Evolutionary conservation across 2,888 invertebrate genomes (phyloP).

Genomic region (Elegia similella): DNA sequence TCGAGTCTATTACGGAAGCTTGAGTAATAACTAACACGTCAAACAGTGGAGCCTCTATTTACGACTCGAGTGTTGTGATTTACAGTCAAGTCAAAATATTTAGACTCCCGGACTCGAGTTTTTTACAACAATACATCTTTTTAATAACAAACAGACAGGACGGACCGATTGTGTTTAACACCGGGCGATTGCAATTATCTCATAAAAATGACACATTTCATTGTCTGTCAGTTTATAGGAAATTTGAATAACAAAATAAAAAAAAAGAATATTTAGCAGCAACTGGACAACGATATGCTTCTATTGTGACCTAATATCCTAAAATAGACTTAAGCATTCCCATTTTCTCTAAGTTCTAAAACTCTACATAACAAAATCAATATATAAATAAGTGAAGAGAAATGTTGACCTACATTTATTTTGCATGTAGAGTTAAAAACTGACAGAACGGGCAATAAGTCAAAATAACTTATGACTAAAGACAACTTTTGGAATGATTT

Average conservation of each 20-base stretch:
- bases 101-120: too few species aligned
- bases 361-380: background rate
- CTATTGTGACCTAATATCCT: background rate
- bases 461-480: constrained; percentile 30
- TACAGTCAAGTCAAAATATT: too few species aligned
- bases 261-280: background rate
- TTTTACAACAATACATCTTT: too few species aligned
- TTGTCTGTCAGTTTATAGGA: too few species aligned
- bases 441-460: background rate
- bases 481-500: constrained; percentile 70
- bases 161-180: background rate
- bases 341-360: background rate
- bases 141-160: background rate
- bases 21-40: too few species aligned
- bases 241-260: too few species aligned
- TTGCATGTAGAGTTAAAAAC: background rate
- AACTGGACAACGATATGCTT: background rate
- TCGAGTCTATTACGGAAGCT: too few species aligned
- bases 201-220: background rate
- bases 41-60: too few species aligned
- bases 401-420: background rate
- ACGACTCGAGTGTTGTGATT: too few species aligned
- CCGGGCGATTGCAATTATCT: background rate
- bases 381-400: background rate
- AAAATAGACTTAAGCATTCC: background rate